Base-by-base conservation (phyloP, 2,888 invertebrate genomes). In the Protophormia terraenovae region DNA sequence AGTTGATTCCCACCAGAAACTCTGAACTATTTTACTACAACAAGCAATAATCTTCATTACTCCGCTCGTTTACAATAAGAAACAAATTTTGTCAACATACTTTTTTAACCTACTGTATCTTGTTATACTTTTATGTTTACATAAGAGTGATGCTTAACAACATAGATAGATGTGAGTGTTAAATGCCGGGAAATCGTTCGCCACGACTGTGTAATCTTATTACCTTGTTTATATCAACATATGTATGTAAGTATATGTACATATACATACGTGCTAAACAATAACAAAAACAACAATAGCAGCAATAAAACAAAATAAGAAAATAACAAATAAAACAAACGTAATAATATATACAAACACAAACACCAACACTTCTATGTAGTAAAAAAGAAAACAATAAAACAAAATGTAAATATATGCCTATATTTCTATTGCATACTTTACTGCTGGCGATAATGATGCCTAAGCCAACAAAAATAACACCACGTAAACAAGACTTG, bases 111-210 rank as follows among this genome's bases (percentile, higher is more conserved):
- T 8, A 22, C 50, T 50, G 50, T 50, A 0, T 50, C 10, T 1
- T 10, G 19, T 50, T 19, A 12, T 50, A 50, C 3, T 0, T 50
- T 8, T 19, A 10, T 50, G 22, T 50, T 27, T 14, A 4, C 14
- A 27, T 27, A 22, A 24, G 24, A 53, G 1, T 14, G 14, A 53
- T 53, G 27, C 27, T 27, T n/a, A 19, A 3, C 35, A 24, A 22
- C 38, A 6, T 41, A 22, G 14, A 35, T 35, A n/a, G 5, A 53
- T 41, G 10, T 79, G 41, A 4, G 62, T 78, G 16, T 12, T 72
- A 79, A 79, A 72, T 79, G 41, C n/a, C 71, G 72, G 79, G 50
- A 79, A 71, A 71, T 62, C 38, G 41, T 79, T 79, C 5, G 62
- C 35, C 12, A 71, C 53, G 62, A 19, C 53, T 62, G 50, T 38